These are phyloP conservation scores for Anser brachyrhynchus DNA, from an alignment of 2,113 vertebrate genomes.

Conservation along the genomic window DNA sequence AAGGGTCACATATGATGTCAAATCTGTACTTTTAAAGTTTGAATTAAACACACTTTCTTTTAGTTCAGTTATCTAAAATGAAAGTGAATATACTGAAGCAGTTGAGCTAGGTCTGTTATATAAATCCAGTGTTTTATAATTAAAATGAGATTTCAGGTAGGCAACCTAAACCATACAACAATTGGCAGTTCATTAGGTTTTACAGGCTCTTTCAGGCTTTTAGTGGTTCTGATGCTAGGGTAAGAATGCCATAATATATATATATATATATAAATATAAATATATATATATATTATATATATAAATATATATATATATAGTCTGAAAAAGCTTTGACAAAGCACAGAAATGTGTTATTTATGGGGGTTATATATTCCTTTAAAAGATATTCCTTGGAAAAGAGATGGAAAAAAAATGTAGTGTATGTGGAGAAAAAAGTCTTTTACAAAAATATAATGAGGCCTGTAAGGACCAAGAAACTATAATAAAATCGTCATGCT, in stretches of 20 bases:
- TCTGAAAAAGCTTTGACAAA: not conserved
- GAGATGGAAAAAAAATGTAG: not conserved
- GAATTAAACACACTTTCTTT: not conserved
- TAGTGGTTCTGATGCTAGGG: not conserved
- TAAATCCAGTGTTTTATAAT: not conserved
- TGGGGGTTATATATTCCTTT: not conserved
- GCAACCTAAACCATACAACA: not conserved
- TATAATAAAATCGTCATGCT: not conserved
- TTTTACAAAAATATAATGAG: not conserved
- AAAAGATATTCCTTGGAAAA: not conserved
- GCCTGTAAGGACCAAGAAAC: not conserved
- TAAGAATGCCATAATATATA: not conserved
- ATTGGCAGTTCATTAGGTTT: not conserved
- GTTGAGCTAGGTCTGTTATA: not conserved
- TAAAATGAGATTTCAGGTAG: not conserved
- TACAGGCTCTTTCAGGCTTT: not conserved
- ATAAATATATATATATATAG: not conserved
- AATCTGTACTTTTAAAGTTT: not conserved
- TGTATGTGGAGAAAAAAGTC: not conserved
- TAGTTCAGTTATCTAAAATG: not conserved
- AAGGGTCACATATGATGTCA: not conserved
- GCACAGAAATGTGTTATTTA: not conserved
- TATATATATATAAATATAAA: too few relatives aligned
- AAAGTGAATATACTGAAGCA: not conserved
- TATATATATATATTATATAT: too few relatives aligned